Evolutionary conservation across 2,888 invertebrate species (phyloP).

Genomic region (Odontomyia ornata): DNA sequence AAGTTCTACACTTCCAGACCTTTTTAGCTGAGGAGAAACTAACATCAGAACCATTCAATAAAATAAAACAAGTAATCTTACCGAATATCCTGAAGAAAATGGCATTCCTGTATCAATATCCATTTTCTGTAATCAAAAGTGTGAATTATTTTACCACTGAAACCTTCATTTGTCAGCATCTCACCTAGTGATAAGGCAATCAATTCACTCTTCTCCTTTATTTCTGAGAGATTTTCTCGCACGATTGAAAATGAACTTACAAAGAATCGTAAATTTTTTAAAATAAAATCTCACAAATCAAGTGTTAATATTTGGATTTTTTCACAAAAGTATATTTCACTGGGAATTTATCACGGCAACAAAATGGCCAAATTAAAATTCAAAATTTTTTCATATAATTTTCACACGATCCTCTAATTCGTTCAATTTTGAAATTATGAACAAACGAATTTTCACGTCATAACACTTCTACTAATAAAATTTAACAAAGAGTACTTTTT

Average conservation of each 20-base stretch:
- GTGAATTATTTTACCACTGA: not conserved
- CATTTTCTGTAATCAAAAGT: not conserved
- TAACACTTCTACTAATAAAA: conserved; percentile 26
- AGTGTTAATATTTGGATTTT: not conserved
- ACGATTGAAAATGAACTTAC: not conserved
- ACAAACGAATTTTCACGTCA: conserved; percentile 3
- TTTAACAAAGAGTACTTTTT: not conserved
- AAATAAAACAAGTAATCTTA: not conserved
- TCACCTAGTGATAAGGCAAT: no score
- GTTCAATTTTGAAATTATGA: not conserved
- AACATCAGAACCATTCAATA: not conserved
- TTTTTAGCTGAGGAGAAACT: not conserved
- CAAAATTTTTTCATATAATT: not conserved
- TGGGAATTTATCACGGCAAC: not conserved
- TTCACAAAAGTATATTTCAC: not conserved
- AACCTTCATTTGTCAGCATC: not conserved
- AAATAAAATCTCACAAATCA: not conserved
- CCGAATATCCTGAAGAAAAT: conserved; percentile 13
- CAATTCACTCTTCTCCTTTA: no score
- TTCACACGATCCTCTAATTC: not conserved
- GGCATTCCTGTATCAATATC: not conserved
- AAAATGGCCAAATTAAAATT: not conserved
- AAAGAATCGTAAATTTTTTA: not conserved
- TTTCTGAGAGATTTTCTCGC: not conserved
- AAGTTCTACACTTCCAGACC: conserved; percentile 9